A percentile compares a stretch with the other conserved stretches of the same genome.
phyloP scores from a whole-genome alignment of 35 echinoderm and acorn worm species.

The Apostichopus californicus region DNA sequence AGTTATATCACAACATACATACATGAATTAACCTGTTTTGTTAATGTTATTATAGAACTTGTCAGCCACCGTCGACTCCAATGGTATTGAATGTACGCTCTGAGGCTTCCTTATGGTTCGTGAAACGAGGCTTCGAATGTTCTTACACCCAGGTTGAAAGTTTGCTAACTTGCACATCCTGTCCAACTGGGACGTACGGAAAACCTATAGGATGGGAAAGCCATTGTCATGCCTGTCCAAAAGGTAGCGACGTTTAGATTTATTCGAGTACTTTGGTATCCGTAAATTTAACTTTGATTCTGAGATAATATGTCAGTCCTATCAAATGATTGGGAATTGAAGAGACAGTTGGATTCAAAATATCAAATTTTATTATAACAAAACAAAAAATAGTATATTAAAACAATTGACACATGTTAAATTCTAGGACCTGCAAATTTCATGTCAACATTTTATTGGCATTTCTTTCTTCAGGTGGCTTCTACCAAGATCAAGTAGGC shows the following conservation, averaged over 20 bases:
- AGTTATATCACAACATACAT: too few species aligned
- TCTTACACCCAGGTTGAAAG: not conserved
- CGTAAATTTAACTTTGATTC: not conserved
- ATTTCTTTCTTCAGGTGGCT: conserved; percentile 37
- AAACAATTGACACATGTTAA: too few species aligned
- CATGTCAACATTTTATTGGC: not conserved
- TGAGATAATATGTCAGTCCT: not conserved
- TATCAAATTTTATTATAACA: too few species aligned
- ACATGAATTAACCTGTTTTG: not conserved
- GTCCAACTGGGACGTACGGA: not conserved
- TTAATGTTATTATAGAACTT: not conserved
- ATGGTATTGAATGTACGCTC: not conserved
- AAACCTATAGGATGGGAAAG: not conserved
- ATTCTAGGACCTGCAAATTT: not conserved
- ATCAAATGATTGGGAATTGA: not conserved
- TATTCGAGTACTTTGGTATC: not conserved
- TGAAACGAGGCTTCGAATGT: not conserved
- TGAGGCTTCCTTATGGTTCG: not conserved
- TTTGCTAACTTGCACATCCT: not conserved
- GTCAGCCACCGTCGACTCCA: not conserved
- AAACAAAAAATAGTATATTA: too few species aligned
- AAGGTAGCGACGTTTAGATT: not conserved
- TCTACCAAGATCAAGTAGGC: conserved; percentile 58
- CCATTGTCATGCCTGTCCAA: not conserved
- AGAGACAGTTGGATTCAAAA: not conserved